Evolutionary conservation across 2,797 vertebrate species (phyloP).

Genomic region (Scyliorhinus canicula): DNA sequence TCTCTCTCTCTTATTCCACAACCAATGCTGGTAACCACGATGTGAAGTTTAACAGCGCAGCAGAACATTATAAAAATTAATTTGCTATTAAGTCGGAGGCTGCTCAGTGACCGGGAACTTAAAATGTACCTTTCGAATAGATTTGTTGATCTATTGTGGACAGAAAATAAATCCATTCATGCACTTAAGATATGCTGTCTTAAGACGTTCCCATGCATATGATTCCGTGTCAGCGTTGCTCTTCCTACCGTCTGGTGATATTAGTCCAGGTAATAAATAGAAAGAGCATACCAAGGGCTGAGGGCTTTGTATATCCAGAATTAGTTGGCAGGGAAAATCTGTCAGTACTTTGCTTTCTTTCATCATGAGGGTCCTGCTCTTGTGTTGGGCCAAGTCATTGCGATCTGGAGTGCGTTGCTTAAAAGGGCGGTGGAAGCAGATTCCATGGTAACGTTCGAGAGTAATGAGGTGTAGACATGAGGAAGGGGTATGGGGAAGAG

Average conservation of each 20-base stretch:
- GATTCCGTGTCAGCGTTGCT: background rate
- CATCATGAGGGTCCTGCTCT: background rate
- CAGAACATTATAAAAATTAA: slow-evolving; percentile 31
- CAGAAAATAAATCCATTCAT: slow-evolving; percentile 22
- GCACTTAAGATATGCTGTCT: background rate
- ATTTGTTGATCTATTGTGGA: slow-evolving; percentile 18
- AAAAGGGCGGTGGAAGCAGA: background rate
- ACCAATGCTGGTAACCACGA: background rate
- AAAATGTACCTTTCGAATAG: slow-evolving; percentile 2
- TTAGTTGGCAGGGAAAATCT: background rate
- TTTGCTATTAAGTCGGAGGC: slow-evolving; percentile 30
- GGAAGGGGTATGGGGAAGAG: background rate
- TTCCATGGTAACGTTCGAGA: background rate
- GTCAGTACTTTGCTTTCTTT: background rate
- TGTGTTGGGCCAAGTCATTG: background rate
- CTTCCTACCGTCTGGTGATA: background rate
- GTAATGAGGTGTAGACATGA: background rate
- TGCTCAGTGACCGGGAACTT: slow-evolving; percentile 26
- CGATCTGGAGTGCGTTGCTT: background rate
- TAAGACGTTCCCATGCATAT: background rate
- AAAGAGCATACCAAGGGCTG: background rate
- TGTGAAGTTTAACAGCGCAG: slow-evolving; percentile 2
- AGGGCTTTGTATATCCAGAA: background rate
- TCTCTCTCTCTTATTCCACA: background rate
- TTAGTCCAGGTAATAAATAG: background rate